Evolutionary conservation across 1,140 invertebrate genomes (phyloP).

Genomic region (Pseudomyrmex pallidus): DNA sequence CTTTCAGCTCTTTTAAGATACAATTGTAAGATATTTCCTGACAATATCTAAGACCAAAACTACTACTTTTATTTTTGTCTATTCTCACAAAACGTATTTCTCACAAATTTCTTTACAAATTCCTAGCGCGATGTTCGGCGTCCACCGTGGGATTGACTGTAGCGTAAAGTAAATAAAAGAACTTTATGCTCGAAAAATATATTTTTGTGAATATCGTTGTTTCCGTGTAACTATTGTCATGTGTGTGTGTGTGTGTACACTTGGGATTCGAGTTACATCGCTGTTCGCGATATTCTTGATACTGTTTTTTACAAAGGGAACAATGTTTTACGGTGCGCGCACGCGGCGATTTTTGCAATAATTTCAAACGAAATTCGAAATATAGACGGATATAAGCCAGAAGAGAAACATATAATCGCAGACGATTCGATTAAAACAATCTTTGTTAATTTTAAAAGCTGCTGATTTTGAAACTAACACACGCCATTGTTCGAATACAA

Average conservation of each 20-base stretch:
- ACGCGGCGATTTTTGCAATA: conserved; percentile 14
- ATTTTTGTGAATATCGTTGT: conserved; percentile 35
- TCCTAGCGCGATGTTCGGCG: no score
- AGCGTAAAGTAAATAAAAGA: background rate
- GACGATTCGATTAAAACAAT: background rate
- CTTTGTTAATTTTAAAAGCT: background rate
- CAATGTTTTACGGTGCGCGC: background rate
- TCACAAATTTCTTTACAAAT: no score
- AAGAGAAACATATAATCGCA: background rate
- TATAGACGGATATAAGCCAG: background rate
- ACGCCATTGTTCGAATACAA: background rate
- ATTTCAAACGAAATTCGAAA: conserved; percentile 27
- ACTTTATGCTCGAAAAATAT: background rate
- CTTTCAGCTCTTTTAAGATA: no score
- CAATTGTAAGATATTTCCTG: no score
- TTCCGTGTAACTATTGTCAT: conserved; percentile 36
- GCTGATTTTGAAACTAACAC: background rate
- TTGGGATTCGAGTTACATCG: conserved; percentile 25
- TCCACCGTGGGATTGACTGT: background rate
- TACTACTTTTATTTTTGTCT: no score
- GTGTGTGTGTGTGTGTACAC: conserved; percentile 7
- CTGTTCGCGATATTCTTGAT: conserved; percentile 35
- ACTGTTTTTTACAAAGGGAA: conserved; percentile 26
- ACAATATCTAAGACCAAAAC: no score
- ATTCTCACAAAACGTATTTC: no score